A percentile compares a stretch with the other conserved stretches of the same genome.
phyloP scores from a whole-genome alignment of 2,888 invertebrate genomes.

The Steinernema hermaphroditum region DNA sequence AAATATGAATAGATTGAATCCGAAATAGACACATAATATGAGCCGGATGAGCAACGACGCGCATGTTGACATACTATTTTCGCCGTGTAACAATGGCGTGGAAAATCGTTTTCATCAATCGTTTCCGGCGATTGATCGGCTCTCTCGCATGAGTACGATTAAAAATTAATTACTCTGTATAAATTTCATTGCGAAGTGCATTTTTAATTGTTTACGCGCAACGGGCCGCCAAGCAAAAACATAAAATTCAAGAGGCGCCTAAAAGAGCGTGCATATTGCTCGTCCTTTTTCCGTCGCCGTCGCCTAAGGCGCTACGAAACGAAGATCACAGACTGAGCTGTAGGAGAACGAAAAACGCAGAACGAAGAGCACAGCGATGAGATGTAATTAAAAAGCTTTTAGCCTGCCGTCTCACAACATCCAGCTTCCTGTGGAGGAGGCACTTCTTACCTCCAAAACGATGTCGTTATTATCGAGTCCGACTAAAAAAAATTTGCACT shows the following conservation, averaged over 20 bases:
- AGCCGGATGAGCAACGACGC: no score
- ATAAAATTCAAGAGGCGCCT: background rate
- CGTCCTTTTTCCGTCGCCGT: background rate
- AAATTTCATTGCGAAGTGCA: conserved; percentile 21
- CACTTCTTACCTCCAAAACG: background rate
- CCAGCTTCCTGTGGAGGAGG: background rate
- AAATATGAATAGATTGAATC: no score
- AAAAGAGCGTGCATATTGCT: background rate
- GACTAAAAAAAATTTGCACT: background rate
- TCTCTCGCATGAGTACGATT: background rate
- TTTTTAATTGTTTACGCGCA: conserved; percentile 3
- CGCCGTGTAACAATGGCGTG: no score
- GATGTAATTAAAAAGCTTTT: conserved; percentile 20
- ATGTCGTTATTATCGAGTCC: background rate
- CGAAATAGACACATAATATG: no score
- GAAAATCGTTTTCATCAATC: no score
- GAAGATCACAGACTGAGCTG: background rate
- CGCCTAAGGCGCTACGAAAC: background rate
- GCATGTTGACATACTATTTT: no score
- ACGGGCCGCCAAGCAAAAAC: background rate
- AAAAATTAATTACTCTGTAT: conserved; percentile 11
- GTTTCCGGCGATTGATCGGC: background rate
- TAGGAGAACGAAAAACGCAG: background rate
- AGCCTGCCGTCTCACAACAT: background rate
- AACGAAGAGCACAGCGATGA: background rate